Evolutionary conservation across 2,113 vertebrate genomes (phyloP).

Genomic region (Phylloscopus whistleri): DNA sequence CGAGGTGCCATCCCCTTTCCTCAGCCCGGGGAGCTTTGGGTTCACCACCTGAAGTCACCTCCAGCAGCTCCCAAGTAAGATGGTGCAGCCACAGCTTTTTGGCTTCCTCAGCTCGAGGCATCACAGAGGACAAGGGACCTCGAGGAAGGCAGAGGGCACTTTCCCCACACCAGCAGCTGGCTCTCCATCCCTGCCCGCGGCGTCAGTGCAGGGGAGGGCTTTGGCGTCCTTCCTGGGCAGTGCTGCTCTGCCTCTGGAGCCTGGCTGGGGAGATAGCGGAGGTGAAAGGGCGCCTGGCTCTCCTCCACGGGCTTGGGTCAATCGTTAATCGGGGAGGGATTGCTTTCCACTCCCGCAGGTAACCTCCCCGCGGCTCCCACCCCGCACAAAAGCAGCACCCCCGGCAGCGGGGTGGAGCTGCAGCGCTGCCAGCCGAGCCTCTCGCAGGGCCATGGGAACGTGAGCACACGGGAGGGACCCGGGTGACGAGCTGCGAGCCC

Average conservation of each 20-base stretch:
- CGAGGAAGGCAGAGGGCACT: not conserved
- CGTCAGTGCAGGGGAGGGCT: conserved; percentile 4
- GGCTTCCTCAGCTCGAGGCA: not conserved
- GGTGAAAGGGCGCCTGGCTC: conserved; percentile 53
- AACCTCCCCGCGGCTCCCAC: conserved; percentile 28
- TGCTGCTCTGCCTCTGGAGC: not conserved
- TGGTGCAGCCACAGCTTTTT: not conserved
- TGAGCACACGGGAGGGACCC: not conserved
- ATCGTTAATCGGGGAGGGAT: conserved; percentile 56
- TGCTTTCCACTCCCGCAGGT: conserved; percentile 40
- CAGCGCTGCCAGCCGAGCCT: not conserved
- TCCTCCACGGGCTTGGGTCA: conserved; percentile 13
- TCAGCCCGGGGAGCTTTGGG: not conserved
- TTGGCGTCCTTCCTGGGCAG: conserved; percentile 30
- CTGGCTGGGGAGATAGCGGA: conserved; percentile 19
- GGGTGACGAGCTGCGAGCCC: not conserved
- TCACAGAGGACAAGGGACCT: not conserved
- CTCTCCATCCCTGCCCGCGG: not conserved
- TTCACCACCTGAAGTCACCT: not conserved
- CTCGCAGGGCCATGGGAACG: not conserved
- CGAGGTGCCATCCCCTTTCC: fast-evolving
- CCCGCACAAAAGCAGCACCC: conserved; percentile 27
- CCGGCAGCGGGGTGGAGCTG: not conserved
- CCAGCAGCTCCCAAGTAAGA: not conserved
- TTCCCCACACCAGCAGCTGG: not conserved